These are phyloP conservation scores for Conus betulinus DNA, from an alignment of 1,140 invertebrate genomes.

Conservation along the genomic window DNA sequence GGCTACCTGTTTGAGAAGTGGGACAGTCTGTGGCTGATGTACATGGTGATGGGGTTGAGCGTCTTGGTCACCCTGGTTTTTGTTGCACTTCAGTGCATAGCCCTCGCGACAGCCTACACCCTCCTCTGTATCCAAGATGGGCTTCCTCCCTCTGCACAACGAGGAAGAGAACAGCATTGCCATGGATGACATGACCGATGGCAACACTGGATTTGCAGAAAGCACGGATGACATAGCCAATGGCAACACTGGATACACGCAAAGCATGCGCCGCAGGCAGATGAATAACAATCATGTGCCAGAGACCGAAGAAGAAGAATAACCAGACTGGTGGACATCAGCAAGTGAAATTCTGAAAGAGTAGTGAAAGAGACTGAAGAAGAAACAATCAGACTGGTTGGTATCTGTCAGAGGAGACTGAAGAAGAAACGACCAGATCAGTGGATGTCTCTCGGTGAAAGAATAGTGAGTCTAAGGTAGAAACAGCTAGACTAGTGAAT, in stretches of 20 bases:
- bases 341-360: constrained; percentile 20
- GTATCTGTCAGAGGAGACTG: no score
- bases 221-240: constrained; percentile 17
- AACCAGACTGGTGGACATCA: constrained; percentile 40
- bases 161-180: constrained; percentile 30
- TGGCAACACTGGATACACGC: constrained; percentile 18
- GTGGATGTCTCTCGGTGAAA: no score
- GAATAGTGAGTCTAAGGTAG: no score
- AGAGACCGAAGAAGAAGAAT: constrained; percentile 29
- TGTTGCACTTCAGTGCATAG: constrained; percentile 67
- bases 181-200: constrained; percentile 21
- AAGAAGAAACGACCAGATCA: no score
- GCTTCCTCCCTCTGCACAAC: constrained; percentile 41
- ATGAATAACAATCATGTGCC: constrained; percentile 3
- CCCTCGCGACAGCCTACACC: constrained; percentile 46
- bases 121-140: constrained; percentile 31
- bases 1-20: constrained; percentile 69
- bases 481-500: no score
- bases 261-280: constrained; percentile 13
- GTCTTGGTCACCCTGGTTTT: constrained; percentile 59
- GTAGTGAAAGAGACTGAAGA: background rate
- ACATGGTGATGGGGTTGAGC: constrained; percentile 64
- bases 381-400: no score
- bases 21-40: constrained; percentile 72
- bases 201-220: constrained; percentile 18